These are phyloP conservation scores for Rhyacophila evoluta DNA, from an alignment of 2,888 invertebrate species.

Conservation along the genomic window DNA sequence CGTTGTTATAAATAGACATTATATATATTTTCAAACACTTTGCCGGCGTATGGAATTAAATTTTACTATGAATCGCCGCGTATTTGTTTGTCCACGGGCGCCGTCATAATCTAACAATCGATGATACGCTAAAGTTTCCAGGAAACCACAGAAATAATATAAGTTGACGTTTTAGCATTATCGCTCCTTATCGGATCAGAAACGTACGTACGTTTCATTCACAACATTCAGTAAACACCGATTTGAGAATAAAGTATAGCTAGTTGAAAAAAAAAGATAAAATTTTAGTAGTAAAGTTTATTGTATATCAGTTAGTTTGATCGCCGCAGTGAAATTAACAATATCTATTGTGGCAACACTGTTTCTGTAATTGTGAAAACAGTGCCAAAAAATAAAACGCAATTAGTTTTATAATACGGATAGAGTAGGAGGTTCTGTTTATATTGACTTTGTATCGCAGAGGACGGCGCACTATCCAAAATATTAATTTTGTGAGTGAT, in stretches of 20 bases:
- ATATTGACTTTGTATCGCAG: neutral
- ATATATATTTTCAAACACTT: neutral
- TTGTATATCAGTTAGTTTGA: neutral
- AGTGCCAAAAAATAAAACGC: neutral
- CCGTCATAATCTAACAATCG: conserved; percentile 41
- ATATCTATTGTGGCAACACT: neutral
- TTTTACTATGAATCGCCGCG: neutral
- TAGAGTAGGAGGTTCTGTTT: neutral
- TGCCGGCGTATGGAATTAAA: neutral
- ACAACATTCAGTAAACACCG: conserved; percentile 19
- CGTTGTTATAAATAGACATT: neutral
- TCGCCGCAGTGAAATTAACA: neutral
- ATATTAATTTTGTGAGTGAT: conserved; percentile 6
- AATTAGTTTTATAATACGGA: neutral
- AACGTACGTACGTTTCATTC: conserved; percentile 12
- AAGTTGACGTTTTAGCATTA: conserved; percentile 18
- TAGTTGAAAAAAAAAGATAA: neutral
- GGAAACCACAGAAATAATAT: conserved; percentile 34
- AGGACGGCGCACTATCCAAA: neutral
- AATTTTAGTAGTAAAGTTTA: neutral
- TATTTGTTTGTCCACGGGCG: conserved; percentile 30
- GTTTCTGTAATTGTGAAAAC: neutral
- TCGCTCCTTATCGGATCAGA: conserved; percentile 34
- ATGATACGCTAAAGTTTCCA: conserved; percentile 42
- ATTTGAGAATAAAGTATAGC: neutral